Conservation (phyloP, 2,113 vertebrate genomes). For the Phaetusa simplex region DNA sequence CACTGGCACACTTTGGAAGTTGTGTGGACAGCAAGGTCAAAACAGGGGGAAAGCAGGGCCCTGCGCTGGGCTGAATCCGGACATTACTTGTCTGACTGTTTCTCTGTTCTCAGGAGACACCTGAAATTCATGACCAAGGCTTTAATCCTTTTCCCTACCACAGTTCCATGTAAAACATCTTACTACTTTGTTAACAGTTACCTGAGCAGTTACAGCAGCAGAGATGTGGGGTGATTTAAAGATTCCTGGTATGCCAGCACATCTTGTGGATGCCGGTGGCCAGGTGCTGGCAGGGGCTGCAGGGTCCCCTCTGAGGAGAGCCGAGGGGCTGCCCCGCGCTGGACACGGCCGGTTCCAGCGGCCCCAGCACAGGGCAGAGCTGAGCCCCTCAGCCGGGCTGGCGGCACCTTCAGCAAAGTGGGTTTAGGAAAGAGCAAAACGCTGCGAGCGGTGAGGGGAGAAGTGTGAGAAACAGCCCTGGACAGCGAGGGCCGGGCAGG, state of each 20-base stretch:
- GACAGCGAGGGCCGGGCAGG: rapidly evolving
- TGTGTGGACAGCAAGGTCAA: not conserved
- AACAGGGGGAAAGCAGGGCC: rapidly evolving
- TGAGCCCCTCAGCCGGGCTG: not conserved
- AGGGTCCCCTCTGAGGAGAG: not conserved
- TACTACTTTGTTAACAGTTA: not conserved
- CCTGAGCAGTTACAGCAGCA: not conserved
- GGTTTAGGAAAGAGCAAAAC: not conserved
- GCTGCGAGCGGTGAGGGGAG: not conserved
- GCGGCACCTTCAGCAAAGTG: not conserved
- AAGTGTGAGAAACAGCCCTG: not conserved
- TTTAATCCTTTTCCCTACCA: not conserved
- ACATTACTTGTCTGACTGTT: not conserved
- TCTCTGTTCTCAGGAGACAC: not conserved
- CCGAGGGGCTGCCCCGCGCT: not conserved
- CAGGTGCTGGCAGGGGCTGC: no score
- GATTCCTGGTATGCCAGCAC: not conserved
- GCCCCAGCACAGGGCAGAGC: not conserved
- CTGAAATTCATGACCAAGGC: not conserved
- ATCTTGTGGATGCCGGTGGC: rapidly evolving
- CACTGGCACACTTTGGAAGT: not conserved
- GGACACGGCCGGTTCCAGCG: not conserved
- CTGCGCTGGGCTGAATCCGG: rapidly evolving
- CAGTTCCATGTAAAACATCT: not conserved
- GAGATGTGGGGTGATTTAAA: no score